Conservation (phyloP, 2,113 vertebrate species). For the Grus americana region DNA sequence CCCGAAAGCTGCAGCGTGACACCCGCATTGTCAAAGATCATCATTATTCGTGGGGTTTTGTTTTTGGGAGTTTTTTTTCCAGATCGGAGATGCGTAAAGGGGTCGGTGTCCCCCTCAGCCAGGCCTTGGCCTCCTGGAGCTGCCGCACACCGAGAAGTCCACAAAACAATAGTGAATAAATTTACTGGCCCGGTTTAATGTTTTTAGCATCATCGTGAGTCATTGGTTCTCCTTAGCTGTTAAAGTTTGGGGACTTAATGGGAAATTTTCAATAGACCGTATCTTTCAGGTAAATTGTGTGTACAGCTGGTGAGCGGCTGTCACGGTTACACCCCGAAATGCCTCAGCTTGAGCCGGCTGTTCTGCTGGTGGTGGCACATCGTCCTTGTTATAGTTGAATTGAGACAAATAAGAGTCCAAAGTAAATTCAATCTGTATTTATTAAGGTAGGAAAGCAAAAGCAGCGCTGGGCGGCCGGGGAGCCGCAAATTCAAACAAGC, state of each 20-base stretch:
- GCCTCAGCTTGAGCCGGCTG: neutral
- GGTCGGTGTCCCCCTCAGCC: neutral
- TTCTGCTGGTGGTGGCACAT: accelerated
- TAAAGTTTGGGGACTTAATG: neutral
- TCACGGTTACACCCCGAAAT: neutral
- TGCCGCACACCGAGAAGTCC: accelerated
- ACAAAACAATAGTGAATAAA: neutral
- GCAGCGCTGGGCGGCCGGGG: no score
- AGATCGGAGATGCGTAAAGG: accelerated
- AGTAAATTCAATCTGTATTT: no score
- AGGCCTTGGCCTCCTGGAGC: neutral
- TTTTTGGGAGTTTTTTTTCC: no score
- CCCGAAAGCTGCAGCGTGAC: neutral
- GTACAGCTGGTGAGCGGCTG: neutral
- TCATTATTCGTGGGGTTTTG: no score
- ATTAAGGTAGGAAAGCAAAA: no score
- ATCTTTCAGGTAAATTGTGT: neutral
- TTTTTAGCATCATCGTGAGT: no score
- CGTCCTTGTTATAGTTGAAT: no score
- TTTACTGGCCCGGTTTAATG: neutral
- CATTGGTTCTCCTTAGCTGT: neutral
- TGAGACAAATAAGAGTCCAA: no score
- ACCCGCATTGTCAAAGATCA: accelerated
- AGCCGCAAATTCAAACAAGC: no score
- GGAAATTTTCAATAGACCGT: no score